phyloP scores from a whole-genome alignment of 1,140 invertebrate genomes.

The Calephelis nemesis region DNA sequence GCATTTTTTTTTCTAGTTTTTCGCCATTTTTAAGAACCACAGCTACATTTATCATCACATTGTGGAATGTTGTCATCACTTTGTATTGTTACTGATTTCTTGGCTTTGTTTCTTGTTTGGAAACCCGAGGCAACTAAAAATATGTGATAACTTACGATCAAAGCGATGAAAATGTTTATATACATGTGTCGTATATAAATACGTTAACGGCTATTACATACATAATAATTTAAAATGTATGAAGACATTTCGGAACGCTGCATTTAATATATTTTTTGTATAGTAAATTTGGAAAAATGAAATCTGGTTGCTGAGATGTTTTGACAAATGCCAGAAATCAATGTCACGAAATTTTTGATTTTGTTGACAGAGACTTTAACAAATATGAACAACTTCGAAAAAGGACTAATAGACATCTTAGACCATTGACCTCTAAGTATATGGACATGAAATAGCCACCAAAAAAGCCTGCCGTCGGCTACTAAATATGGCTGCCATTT shows the following conservation, averaged over 20 bases:
- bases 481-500: too few species aligned
- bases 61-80: conserved; percentile 36
- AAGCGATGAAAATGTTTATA: conserved; percentile 41
- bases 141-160: conserved; percentile 49
- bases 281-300: background rate
- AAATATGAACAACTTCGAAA: background rate
- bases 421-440: too few species aligned
- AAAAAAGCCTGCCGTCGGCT: too few species aligned
- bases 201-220: background rate
- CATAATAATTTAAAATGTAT: too few species aligned
- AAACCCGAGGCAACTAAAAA: conserved; percentile 41
- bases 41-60: conserved; percentile 47
- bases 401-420: background rate
- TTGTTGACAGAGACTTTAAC: background rate
- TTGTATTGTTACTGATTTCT: conserved; percentile 33
- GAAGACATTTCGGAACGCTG: too few species aligned
- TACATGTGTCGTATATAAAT: conserved; percentile 10
- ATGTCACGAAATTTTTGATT: background rate
- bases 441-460: too few species aligned
- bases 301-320: background rate
- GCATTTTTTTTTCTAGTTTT: background rate
- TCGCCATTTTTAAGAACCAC: conserved; percentile 22
- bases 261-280: too few species aligned
- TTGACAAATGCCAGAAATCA: background rate
- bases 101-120: conserved; percentile 29